Evolutionary conservation across 2,888 invertebrate species (phyloP).

Genomic region (Nomada lathburiana): DNA sequence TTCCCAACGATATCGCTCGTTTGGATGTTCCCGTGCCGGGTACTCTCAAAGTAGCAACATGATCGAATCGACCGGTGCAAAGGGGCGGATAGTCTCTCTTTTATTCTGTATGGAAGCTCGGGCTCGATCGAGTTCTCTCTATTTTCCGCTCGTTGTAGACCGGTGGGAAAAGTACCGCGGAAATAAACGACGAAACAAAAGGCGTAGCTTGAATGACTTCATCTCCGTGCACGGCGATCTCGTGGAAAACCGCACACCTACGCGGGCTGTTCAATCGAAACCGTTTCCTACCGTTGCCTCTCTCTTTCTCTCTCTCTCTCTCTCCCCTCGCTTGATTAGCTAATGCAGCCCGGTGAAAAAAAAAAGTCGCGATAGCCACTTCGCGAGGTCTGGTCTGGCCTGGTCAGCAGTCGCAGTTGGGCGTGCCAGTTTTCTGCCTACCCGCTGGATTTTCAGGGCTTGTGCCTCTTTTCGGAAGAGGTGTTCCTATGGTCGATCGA

Average conservation of each 20-base stretch:
- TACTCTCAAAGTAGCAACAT: not conserved
- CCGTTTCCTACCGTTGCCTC: not conserved
- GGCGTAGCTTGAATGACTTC: conserved; percentile 25
- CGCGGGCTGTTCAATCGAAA: conserved; percentile 27
- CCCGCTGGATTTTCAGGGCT: conserved; percentile 11
- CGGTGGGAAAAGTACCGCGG: conserved; percentile 7
- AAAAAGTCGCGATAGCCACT: conserved; percentile 31
- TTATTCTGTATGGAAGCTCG: not conserved
- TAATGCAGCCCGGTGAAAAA: conserved; percentile 27
- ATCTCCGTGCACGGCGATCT: conserved; percentile 37
- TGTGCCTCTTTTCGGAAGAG: conserved; percentile 28
- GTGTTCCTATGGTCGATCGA: conserved; percentile 25
- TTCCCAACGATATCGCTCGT: not conserved
- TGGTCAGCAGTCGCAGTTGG: conserved; percentile 7
- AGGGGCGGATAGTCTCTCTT: too few species aligned
- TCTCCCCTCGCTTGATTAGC: conserved; percentile 37
- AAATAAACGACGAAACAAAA: conserved; percentile 32
- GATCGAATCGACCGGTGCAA: conserved; percentile 24
- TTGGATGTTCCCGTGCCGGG: not conserved
- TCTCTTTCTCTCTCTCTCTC: not conserved
- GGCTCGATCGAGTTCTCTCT: conserved; percentile 20
- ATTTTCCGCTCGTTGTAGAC: not conserved
- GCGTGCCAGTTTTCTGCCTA: conserved; percentile 6
- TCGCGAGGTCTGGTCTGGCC: not conserved
- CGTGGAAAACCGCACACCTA: conserved; percentile 22